Evolutionary conservation across 1,140 invertebrate genomes (phyloP).

Genomic region (Ditylenchus dipsaci): DNA sequence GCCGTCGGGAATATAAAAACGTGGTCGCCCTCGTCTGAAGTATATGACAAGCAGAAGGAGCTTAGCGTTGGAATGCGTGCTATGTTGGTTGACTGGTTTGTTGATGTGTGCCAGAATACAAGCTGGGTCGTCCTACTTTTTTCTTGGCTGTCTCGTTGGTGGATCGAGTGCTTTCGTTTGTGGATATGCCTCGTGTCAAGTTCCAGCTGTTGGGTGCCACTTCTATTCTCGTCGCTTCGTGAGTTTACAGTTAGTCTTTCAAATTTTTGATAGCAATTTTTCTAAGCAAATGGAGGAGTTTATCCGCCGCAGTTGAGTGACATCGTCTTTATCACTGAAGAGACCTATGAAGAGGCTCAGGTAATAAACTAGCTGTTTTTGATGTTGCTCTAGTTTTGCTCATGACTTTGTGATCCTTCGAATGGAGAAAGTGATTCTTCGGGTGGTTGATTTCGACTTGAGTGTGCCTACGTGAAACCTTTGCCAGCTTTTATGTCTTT

Average conservation of each 20-base stretch:
- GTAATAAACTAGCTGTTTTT: conserved; percentile 19
- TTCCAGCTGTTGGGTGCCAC: conserved; percentile 27
- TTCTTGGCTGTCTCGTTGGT: conserved; percentile 24
- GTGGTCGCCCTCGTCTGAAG: no score
- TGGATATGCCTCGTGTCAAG: conserved; percentile 26
- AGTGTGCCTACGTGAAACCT: conserved; percentile 15
- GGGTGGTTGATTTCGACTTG: conserved; percentile 13
- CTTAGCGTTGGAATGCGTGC: conserved; percentile 16
- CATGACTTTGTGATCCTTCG: conserved; percentile 6
- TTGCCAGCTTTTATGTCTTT: conserved; percentile 22
- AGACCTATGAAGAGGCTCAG: conserved; percentile 3
- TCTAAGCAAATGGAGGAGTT: background rate
- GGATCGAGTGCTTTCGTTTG: conserved; percentile 20
- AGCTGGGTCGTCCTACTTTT: conserved; percentile 21
- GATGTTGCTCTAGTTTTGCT: background rate
- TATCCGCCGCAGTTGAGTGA: conserved; percentile 9
- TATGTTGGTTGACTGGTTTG: conserved; percentile 31
- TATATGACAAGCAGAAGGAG: no score
- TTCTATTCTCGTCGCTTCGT: conserved; percentile 16
- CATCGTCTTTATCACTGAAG: conserved; percentile 11
- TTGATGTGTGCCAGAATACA: conserved; percentile 20
- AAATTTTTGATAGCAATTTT: no score
- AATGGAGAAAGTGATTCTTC: conserved; percentile 27
- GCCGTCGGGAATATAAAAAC: no score
- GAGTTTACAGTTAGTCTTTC: conserved; percentile 12